Evolutionary conservation across 1,140 invertebrate genomes (phyloP).

Genomic region (Ostrea edulis): DNA sequence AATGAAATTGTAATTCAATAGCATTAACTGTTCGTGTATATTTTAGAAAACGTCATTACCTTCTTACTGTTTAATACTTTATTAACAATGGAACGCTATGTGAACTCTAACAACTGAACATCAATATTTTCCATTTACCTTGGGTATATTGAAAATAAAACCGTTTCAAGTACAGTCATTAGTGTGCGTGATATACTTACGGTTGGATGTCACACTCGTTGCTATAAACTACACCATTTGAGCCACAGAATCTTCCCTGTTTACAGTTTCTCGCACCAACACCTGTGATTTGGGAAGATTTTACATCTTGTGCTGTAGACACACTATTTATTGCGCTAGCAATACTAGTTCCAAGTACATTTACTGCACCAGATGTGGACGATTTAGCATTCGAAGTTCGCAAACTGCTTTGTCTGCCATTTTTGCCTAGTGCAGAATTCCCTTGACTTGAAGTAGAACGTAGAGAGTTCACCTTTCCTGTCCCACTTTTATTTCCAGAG

Average conservation of each 20-base stretch:
- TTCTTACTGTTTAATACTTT: too few species aligned
- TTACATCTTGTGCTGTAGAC: background rate
- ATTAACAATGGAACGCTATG: too few species aligned
- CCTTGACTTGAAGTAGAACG: background rate
- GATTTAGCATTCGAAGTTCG: too few species aligned
- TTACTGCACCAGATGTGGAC: too few species aligned
- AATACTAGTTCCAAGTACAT: too few species aligned
- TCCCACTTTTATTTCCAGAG: background rate
- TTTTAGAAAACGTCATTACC: too few species aligned
- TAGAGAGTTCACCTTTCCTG: background rate
- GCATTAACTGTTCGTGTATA: too few species aligned
- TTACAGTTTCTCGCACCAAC: background rate
- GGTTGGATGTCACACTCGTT: background rate
- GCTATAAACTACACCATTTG: background rate
- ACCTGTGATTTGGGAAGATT: background rate
- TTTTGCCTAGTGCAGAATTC: background rate
- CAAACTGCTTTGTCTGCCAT: background rate
- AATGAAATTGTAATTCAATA: too few species aligned
- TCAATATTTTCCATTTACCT: too few species aligned
- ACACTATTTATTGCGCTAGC: background rate
- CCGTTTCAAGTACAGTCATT: too few species aligned
- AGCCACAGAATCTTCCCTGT: slow-evolving; percentile 3
- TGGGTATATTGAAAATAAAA: too few species aligned
- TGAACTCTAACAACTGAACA: too few species aligned
- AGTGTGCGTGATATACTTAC: slow-evolving; percentile 17